A percentile compares a stretch with the other conserved stretches of the same genome.
Evolutionary conservation across 92 coral and sea anemone species (phyloP).

Genomic region (Zoanthus gigantus): DNA sequence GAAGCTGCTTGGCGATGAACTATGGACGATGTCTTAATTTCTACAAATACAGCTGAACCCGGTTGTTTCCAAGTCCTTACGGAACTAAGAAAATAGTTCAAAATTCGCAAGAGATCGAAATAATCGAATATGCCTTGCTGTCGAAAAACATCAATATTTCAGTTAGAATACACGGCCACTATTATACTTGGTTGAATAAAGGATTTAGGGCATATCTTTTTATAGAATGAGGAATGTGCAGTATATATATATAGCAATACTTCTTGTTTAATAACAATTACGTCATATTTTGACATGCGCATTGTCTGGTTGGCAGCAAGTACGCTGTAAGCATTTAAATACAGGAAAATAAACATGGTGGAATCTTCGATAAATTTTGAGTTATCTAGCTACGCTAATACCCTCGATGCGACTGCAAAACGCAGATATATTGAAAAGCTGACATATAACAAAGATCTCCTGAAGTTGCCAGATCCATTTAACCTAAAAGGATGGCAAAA

Average conservation of each 20-base stretch:
- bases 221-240: too few relatives aligned
- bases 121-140: too few relatives aligned
- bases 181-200: too few relatives aligned
- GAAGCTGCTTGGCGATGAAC: too few relatives aligned
- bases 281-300: constrained; percentile 5
- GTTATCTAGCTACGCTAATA: constrained; percentile 14
- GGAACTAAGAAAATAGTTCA: too few relatives aligned
- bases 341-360: neutral
- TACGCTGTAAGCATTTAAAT: neutral
- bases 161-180: too few relatives aligned
- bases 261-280: neutral
- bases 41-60: too few relatives aligned
- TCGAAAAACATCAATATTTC: too few relatives aligned
- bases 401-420: constrained; percentile 33
- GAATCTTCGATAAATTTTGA: neutral
- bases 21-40: too few relatives aligned
- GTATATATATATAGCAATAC: neutral
- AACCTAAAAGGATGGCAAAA: constrained; percentile 50
- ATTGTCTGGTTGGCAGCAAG: constrained; percentile 2
- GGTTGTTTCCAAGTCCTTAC: too few relatives aligned
- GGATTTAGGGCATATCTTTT: too few relatives aligned
- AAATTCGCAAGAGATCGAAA: too few relatives aligned
- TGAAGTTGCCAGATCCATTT: constrained; percentile 42
- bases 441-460: neutral
- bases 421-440: constrained; percentile 11